Percentiles rank a stretch among this genome's conserved stretches.
phyloP scores from a whole-genome alignment of 1,140 invertebrate species.

The Scaptomyza graminum region DNA sequence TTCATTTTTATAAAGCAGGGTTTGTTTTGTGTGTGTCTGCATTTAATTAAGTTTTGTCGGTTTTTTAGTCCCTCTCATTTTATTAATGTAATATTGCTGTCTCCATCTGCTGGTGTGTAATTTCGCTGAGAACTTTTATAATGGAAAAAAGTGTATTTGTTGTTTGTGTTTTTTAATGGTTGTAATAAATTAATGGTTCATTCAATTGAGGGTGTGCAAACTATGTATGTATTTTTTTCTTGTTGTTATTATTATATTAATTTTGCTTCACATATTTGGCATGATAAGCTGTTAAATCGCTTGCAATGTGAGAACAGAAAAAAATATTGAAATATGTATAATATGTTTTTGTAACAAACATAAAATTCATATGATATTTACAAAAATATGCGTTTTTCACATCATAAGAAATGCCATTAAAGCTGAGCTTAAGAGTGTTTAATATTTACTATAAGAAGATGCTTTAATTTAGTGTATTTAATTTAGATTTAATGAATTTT shows the following conservation, averaged over 20 bases:
- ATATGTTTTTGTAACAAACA: slow-evolving; percentile 14
- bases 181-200: slow-evolving; percentile 68
- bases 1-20: slow-evolving; percentile 20
- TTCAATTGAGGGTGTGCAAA: slow-evolving; percentile 57
- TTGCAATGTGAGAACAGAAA: slow-evolving; percentile 23
- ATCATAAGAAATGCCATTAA: slow-evolving; percentile 19
- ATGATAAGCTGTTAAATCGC: slow-evolving; percentile 55
- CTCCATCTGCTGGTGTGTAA: slow-evolving; percentile 23
- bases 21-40: slow-evolving; percentile 43
- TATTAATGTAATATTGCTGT: not conserved
- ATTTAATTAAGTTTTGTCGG: slow-evolving; percentile 77
- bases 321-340: slow-evolving; percentile 40
- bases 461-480: no score
- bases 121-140: slow-evolving; percentile 65
- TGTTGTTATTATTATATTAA: slow-evolving; percentile 4
- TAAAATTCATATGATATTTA: slow-evolving; percentile 33
- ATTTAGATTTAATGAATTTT: no score
- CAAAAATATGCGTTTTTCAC: not conserved
- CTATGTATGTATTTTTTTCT: slow-evolving; percentile 5
- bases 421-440: not conserved
- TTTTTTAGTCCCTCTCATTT: slow-evolving; percentile 37
- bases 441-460: not conserved
- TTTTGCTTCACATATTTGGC: slow-evolving; percentile 37
- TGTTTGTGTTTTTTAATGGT: slow-evolving; percentile 22
- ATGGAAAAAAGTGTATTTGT: slow-evolving; percentile 20